Evolutionary conservation across 1,140 invertebrate species (phyloP), one percentile per base, ranked within the genome.

Genomic region (Tigriopus japonicus): DNA sequence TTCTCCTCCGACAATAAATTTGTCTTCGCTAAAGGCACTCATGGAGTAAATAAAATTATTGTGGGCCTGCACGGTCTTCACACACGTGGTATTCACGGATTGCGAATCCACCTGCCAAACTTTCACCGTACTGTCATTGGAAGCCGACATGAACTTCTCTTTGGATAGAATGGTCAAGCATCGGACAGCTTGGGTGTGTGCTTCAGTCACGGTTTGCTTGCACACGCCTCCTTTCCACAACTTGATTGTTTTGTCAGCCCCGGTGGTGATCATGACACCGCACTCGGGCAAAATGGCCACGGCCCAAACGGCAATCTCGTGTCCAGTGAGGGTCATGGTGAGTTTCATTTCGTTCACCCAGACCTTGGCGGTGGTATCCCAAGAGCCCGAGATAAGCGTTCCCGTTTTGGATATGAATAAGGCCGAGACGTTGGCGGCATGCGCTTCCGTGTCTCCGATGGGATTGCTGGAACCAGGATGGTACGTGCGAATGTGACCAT

Each of bases 101-200:
- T 35, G 28, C 28, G 28, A 9, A 9, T 35, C 28, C 9, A 35
- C 28, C 28, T 35, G 28, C 92, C 92, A 96, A 40, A 82, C 74
- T 66, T 82, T 79, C 14, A 96, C 75, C 3, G 82, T 78, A 0
- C 84, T 83, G 77, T 98, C 93, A 73, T 97, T 98, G 19, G 86
- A 80, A 68, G 86, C 89, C 40, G 88, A 92, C 14, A 93, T 68
- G 69, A 95, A 86, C 52, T 83, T 78, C 24, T 80, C 74, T 21
- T 77, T 73, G 55, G 76, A 78, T 2, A 91, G 69, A 1, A 81
- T 75, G 1, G 79, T 75, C 43, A 96, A 67, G 45, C 78, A 82
- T 69, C 93, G 74, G 0, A 97, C 87, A 75, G 89, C 93, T 69
- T 97, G 92, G 40, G 80, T 84, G 69, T 97, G 92, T 9, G 84